These are phyloP conservation scores for Suncus etruscus DNA, from an alignment of 2,113 vertebrate species.

Conservation along the genomic window DNA sequence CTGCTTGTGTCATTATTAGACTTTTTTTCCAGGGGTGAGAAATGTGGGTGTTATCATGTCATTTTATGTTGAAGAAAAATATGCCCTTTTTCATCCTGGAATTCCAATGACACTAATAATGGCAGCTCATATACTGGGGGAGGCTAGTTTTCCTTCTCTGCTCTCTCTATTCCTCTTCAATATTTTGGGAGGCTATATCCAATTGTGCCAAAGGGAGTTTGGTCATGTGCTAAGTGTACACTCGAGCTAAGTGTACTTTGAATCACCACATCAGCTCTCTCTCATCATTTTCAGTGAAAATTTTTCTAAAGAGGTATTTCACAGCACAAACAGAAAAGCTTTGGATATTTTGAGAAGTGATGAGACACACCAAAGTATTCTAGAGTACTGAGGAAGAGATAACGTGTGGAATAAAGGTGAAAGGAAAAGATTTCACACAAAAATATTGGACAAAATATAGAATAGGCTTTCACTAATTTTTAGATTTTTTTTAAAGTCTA, in stretches of 20 bases:
- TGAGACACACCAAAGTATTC: constrained; percentile 28
- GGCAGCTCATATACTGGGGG: neutral
- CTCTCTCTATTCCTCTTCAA: neutral
- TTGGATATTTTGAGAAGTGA: constrained; percentile 52
- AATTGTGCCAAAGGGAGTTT: too few species aligned
- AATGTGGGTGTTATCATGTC: neutral
- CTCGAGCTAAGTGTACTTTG: too few species aligned
- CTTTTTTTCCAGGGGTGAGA: neutral
- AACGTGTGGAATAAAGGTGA: neutral
- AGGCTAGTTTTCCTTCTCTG: neutral
- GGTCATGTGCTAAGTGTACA: too few species aligned
- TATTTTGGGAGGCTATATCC: neutral
- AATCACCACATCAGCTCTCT: too few species aligned
- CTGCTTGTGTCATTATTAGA: neutral
- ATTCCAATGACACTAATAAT: neutral
- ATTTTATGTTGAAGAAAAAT: constrained; percentile 44
- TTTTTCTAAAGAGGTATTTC: constrained; percentile 19
- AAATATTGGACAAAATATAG: neutral
- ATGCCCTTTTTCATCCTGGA: neutral
- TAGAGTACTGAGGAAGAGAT: neutral
- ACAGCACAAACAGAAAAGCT: constrained; percentile 14
- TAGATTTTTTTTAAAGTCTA: neutral
- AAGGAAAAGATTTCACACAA: constrained; percentile 7
- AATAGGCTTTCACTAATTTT: neutral
- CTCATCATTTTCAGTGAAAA: constrained; percentile 41